Evolutionary conservation across 2,888 invertebrate species (phyloP).

Genomic region (Timema cristinae): DNA sequence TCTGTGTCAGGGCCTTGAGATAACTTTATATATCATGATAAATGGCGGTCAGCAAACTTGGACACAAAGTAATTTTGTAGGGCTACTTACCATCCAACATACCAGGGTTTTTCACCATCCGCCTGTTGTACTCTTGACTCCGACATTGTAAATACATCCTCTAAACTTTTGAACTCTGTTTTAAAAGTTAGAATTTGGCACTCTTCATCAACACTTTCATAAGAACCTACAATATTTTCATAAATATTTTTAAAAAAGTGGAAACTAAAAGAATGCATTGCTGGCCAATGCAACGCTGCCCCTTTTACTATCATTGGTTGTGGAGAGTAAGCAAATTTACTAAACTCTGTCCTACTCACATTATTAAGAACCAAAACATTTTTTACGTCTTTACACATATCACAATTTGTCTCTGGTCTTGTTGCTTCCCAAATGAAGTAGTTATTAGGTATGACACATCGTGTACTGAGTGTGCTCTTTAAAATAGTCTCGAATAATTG

Average conservation of each 20-base stretch:
- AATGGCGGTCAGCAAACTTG: too few relatives aligned
- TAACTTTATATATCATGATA: too few relatives aligned
- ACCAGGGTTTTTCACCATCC: slow-evolving; percentile 70
- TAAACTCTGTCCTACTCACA: slow-evolving; percentile 64
- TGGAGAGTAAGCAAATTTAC: slow-evolving; percentile 70
- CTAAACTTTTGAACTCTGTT: slow-evolving; percentile 70
- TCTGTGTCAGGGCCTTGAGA: too few relatives aligned
- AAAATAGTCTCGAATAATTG: slow-evolving; percentile 36
- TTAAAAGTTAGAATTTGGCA: slow-evolving; percentile 86
- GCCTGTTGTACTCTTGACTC: slow-evolving; percentile 58
- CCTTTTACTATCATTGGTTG: slow-evolving; percentile 75
- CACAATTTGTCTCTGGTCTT: slow-evolving; percentile 75
- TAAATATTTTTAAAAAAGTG: slow-evolving; percentile 67
- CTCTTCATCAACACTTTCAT: slow-evolving; percentile 70
- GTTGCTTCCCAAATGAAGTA: slow-evolving; percentile 84
- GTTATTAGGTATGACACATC: slow-evolving; percentile 79
- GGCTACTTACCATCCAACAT: slow-evolving; percentile 77
- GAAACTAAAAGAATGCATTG: slow-evolving; percentile 62
- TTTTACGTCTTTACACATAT: slow-evolving; percentile 66
- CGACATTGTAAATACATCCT: slow-evolving; percentile 75
- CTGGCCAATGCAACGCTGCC: slow-evolving; percentile 73
- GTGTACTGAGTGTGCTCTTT: slow-evolving; percentile 45
- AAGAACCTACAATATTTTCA: slow-evolving; percentile 59
- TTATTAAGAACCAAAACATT: slow-evolving; percentile 65
- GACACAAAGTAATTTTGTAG: too few relatives aligned